Base-by-base conservation (phyloP, 1,140 invertebrate genomes). In the Bombus affinis region DNA sequence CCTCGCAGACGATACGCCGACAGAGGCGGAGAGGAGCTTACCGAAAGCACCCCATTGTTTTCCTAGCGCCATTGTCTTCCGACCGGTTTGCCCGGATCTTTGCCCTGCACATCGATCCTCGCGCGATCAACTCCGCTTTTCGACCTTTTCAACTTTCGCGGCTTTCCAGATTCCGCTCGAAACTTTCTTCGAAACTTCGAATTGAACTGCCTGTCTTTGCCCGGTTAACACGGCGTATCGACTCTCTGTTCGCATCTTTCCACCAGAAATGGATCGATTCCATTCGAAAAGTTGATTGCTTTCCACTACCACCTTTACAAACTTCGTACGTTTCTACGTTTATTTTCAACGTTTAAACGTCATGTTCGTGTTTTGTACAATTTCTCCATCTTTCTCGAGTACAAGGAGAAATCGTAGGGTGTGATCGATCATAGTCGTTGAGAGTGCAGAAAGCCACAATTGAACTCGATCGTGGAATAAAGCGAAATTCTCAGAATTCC, bases 11-110 rank as follows among this genome's bases (percentile, higher is more conserved):
- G 71, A 47, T 28, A 42, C 57, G 72, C 39, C 47, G 70, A 53
- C 37, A 1, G 68, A 42, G 32, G 0, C 35, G 32, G 59, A 25
- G 57, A 22, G 53, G 47, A 62, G 85, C 25, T 70, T 25, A 47
- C 78, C 89, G 42, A 88, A 89, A 88, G 66, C 78, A 37, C 83
- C 53, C 78, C 42, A 81, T 88, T 86, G 82, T 88, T 72, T 42
- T 68, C 73, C 65, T 53, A 53, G 18, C 47, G 47, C 47, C 47
- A 53, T 53, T 53, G 47, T 53, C 47, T 22, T 6, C 18, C 22
- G 35, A 39, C 68, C 59, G 57, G 71, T 62, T 57, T 57, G 28
- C 35, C 35, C 25, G 42, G 62, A 9, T 15, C 35, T 28, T 47
- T 28, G 25, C 62, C 37, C 42, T 3, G 57, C 42, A 81, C 71